phyloP scores from a whole-genome alignment of 2,888 invertebrate genomes.

The Buathra laborator region DNA sequence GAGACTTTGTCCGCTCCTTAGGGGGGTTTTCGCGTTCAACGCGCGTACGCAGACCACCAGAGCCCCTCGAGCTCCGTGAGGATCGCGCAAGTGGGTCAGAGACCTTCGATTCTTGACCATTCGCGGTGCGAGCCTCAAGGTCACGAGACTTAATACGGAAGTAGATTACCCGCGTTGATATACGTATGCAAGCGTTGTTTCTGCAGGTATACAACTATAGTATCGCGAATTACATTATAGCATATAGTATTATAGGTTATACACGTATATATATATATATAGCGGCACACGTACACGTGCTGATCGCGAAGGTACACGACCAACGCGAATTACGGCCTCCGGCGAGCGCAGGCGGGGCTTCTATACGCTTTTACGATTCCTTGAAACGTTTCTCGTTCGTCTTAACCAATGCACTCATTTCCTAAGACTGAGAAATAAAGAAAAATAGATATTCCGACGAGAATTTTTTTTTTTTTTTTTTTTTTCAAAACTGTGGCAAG shows the following conservation, averaged over 20 bases:
- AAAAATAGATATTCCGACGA: neutral
- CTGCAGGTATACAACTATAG: conserved; percentile 11
- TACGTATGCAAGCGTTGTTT: conserved; percentile 36
- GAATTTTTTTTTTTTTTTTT: neutral
- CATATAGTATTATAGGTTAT: neutral
- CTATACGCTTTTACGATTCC: conserved; percentile 58
- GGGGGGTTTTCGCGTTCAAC: conserved; percentile 43
- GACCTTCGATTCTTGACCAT: conserved; percentile 78
- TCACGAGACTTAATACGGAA: conserved; percentile 77
- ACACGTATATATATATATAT: neutral
- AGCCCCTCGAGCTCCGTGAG: conserved; percentile 43
- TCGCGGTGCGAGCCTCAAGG: conserved; percentile 75
- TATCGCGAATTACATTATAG: conserved; percentile 10
- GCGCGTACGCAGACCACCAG: conserved; percentile 2
- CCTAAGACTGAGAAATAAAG: conserved; percentile 18
- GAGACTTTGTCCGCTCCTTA: too few relatives aligned
- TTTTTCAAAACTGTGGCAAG: neutral
- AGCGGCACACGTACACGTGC: conserved; percentile 1
- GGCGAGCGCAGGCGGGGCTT: conserved; percentile 57
- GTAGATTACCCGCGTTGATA: conserved; percentile 72
- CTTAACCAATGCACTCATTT: conserved; percentile 55
- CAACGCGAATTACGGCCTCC: conserved; percentile 58
- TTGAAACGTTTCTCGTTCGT: conserved; percentile 52
- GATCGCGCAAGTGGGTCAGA: conserved; percentile 75
- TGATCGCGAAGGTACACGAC: conserved; percentile 49